These are phyloP conservation scores for Darevskia nairensis DNA, from an alignment of 2,797 vertebrate genomes.

Conservation along the genomic window DNA sequence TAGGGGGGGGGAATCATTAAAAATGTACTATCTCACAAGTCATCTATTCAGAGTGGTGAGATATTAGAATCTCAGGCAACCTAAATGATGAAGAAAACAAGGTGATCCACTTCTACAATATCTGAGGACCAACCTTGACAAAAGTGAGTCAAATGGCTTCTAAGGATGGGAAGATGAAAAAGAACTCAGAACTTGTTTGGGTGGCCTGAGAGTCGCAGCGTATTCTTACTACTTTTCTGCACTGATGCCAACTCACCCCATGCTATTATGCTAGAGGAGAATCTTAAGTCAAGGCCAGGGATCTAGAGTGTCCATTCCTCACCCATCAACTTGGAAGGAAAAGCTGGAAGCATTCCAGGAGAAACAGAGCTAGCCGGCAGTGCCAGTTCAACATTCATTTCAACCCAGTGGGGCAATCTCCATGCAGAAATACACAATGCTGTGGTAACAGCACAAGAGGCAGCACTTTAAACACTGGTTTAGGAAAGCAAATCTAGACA, in stretches of 20 bases:
- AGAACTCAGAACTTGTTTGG: not conserved
- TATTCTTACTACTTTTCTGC: not conserved
- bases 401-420: not conserved
- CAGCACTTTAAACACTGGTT: not conserved
- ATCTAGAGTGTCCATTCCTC: not conserved
- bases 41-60: not conserved
- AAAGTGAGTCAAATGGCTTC: not conserved
- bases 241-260: not conserved
- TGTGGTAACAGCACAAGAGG: not conserved
- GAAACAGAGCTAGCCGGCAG: not conserved
- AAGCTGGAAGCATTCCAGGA: not conserved
- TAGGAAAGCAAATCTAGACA: no score
- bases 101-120: not conserved
- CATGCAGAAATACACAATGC: not conserved
- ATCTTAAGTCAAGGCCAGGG: not conserved
- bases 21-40: not conserved
- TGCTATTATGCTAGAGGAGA: not conserved
- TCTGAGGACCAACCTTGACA: not conserved
- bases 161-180: not conserved
- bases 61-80: not conserved
- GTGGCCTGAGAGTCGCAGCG: not conserved
- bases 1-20: no score
- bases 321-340: not conserved
- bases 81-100: not conserved
- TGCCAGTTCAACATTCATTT: not conserved